Evolutionary conservation across 2,113 vertebrate genomes (phyloP), one percentile per base, ranked within the genome.

Genomic region (Scomber colias): DNA sequence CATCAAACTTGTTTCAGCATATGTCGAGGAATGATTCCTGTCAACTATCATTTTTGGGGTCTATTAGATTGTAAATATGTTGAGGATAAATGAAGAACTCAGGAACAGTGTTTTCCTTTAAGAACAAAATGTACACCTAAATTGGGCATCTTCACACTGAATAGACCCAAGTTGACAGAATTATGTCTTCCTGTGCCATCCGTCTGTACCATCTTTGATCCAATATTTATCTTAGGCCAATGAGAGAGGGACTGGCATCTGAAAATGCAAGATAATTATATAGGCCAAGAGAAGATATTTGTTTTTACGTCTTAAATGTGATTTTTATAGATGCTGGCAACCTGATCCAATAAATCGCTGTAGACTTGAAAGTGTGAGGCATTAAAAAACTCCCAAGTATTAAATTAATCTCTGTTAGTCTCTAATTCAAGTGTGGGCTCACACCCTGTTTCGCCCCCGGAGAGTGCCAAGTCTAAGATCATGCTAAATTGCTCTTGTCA

Each of bases 331-430:
- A 92, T 90, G 80, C 89, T 95, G 94, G 93, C 90, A 95, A 92
- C 92, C 93, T 90, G 90, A 92, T 92, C 92, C 92, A 92, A 92
- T 90, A 93, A 94, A 94, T 91, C 88, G 85, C 85, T 91, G 89
- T 76, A 86, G 88, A 93, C 89, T 92, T 92, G 82, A 94, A 93
- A 93, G 91, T 94, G 89, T 71, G 71, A 87, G 87, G 91, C 87
- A 92, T 93, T 90, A 88, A 91, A 91, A 91, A 93, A 93, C 90
- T 92, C 91, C 83, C 72, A 89, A 93, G 92, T 93, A 94, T 95
- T 95, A 94, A 92, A 93, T 93, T 92, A 93, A 95, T 94, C 93
- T 93, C 88, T 91, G 92, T 92, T 92, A 91, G 90, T 90, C 91
- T 89, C 88, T 93, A 94, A 95, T 93, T 95, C 87, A 90, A 93